phyloP scores from a whole-genome alignment of 2,113 vertebrate species.

The Microtus montanus region DNA sequence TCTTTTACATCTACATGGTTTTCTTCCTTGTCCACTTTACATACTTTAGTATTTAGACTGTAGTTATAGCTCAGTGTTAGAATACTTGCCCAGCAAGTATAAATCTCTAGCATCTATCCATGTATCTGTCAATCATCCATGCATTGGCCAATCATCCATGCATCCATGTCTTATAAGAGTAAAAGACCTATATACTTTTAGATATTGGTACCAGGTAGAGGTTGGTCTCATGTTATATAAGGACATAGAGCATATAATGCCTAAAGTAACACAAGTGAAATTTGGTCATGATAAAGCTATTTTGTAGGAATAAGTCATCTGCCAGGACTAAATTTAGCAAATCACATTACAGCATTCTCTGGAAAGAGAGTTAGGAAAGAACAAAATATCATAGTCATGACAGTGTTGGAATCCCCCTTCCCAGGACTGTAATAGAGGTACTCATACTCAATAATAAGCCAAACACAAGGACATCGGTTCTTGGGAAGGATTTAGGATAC shows the following conservation, averaged over 20 bases:
- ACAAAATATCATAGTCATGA: background rate
- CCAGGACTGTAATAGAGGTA: background rate
- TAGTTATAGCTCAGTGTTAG: background rate
- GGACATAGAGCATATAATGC: background rate
- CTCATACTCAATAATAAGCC: background rate
- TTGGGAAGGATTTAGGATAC: background rate
- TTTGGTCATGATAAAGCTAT: background rate
- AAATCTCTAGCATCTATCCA: background rate
- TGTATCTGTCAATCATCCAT: background rate
- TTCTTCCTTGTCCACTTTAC: background rate
- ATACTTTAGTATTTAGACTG: background rate
- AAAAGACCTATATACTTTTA: background rate
- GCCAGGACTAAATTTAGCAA: background rate
- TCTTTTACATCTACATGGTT: background rate
- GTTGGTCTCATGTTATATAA: background rate
- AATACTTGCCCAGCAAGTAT: background rate
- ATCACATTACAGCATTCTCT: background rate
- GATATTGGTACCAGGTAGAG: background rate
- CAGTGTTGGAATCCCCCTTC: background rate
- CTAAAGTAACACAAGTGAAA: background rate
- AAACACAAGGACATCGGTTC: background rate
- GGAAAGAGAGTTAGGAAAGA: background rate
- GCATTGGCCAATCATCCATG: background rate
- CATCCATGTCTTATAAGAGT: background rate
- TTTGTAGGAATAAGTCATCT: background rate